Conservation (phyloP, 2,113 vertebrate genomes). For the Kryptolebias marmoratus region DNA sequence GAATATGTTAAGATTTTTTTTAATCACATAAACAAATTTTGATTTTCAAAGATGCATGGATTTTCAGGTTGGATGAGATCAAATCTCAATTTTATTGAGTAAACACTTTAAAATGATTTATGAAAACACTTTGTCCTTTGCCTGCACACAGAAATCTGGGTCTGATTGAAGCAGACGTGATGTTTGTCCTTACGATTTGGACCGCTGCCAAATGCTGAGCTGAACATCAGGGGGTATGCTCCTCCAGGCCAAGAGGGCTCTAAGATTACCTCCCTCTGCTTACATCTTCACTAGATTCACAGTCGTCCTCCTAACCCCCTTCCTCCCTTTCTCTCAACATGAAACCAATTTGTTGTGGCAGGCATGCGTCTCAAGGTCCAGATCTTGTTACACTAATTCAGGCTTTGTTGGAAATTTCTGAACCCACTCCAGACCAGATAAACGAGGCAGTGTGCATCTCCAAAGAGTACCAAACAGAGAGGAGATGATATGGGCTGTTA, state of each 20-base stretch:
- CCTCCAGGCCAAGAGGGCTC: constrained; percentile 72
- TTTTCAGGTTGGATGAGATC: neutral
- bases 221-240: constrained; percentile 73
- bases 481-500: constrained; percentile 75
- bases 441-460: constrained; percentile 66
- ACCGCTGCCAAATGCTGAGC: constrained; percentile 63
- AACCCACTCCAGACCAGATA: constrained; percentile 75
- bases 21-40: neutral
- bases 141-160: constrained; percentile 51
- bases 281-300: constrained; percentile 69
- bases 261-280: constrained; percentile 77
- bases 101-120: neutral
- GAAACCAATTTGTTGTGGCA: constrained; percentile 84
- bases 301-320: constrained; percentile 39
- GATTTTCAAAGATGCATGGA: neutral
- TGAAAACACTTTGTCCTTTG: constrained; percentile 16
- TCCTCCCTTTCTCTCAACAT: constrained; percentile 69
- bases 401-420: constrained; percentile 74
- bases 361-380: constrained; percentile 75
- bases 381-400: constrained; percentile 83
- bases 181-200: constrained; percentile 81
- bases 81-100: neutral
- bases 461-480: constrained; percentile 55
- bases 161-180: constrained; percentile 77
- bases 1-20: neutral